Conservation (phyloP, 2,888 invertebrate species). For the Dryomyza anilis region DNA sequence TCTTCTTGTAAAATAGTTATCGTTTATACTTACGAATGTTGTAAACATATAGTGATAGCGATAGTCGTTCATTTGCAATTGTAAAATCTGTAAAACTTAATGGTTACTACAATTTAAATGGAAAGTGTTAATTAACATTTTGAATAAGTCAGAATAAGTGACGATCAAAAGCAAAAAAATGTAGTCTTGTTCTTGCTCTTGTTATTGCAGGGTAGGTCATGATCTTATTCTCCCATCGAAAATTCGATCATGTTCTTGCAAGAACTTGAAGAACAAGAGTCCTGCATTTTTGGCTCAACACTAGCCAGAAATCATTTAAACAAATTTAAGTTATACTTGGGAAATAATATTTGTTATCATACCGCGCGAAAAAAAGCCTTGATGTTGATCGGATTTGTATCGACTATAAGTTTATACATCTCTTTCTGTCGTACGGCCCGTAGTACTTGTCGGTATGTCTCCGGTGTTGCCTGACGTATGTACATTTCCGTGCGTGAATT, state of each 20-base stretch:
- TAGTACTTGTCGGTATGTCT: conserved; percentile 71
- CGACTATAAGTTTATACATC: conserved; percentile 86
- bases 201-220: background rate
- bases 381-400: conserved; percentile 82
- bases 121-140: too few relatives aligned
- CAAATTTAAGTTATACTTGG: background rate
- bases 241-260: background rate
- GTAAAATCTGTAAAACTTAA: conserved; percentile 79
- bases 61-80: conserved; percentile 95
- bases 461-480: conserved; percentile 75
- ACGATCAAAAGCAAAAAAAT: background rate
- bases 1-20: too few relatives aligned
- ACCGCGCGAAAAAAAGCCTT: conserved; percentile 86
- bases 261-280: too few relatives aligned
- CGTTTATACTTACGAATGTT: conserved; percentile 79
- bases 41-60: conserved; percentile 95
- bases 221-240: background rate
- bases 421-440: conserved; percentile 77
- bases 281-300: too few relatives aligned
- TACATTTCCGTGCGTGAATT: conserved; percentile 71
- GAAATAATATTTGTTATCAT: conserved; percentile 58
- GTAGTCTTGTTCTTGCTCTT: background rate
- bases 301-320: too few relatives aligned
- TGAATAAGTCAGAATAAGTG: background rate
- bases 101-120: too few relatives aligned